These are phyloP conservation scores for Neuroscelio doddi DNA, from an alignment of 2,888 invertebrate genomes.

Conservation along the genomic window DNA sequence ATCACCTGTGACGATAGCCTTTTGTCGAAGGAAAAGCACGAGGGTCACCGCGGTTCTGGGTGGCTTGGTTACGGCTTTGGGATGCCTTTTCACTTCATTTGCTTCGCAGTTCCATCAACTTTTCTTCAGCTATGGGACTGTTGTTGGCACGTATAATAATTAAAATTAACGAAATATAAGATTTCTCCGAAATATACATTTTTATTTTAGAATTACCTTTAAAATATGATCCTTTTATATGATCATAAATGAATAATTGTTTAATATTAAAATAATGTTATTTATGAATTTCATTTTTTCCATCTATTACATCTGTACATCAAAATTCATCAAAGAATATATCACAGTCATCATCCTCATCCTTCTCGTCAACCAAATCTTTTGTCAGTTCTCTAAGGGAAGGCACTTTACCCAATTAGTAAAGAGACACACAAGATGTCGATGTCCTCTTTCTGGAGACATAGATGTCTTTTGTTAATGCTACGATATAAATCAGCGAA, in stretches of 20 bases:
- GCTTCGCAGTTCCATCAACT: constrained; percentile 92
- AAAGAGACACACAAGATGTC: background rate
- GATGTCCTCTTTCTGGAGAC: background rate
- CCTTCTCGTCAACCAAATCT: no score
- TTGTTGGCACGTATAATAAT: constrained; percentile 72
- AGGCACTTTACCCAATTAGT: background rate
- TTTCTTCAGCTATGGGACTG: constrained; percentile 85
- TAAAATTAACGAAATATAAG: no score
- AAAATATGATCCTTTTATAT: no score
- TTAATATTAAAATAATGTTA: no score
- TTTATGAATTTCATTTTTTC: no score
- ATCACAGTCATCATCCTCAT: no score
- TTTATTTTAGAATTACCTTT: no score
- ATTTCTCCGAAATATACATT: no score
- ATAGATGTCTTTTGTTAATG: background rate
- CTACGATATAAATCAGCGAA: background rate
- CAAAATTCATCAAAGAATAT: no score
- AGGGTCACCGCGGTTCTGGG: constrained; percentile 90
- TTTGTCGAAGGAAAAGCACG: constrained; percentile 90
- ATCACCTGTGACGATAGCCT: constrained; percentile 87
- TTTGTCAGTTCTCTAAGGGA: no score
- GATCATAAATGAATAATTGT: no score
- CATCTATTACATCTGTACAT: no score
- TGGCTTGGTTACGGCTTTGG: constrained; percentile 88
- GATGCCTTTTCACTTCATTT: constrained; percentile 91